Evolutionary conservation across 2,113 vertebrate genomes (phyloP), one percentile per base, ranked within the genome.

Genomic region (Zosterops pallidus): DNA sequence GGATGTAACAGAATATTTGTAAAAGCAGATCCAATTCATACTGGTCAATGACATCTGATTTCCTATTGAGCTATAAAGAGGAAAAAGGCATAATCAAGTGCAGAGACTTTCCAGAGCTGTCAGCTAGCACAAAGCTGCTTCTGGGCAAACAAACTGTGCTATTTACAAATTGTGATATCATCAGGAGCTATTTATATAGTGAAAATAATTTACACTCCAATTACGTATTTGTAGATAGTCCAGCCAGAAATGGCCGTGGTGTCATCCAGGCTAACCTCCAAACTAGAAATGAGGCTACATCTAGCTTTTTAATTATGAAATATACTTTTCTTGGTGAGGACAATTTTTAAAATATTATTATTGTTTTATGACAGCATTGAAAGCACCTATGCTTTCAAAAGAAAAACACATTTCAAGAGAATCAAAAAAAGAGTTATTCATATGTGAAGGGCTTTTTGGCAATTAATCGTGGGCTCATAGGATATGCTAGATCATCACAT

Each of bases 141-240:
- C 86, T 95, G 88, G 88, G 93, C 92, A 96, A 97, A 95, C 64
- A 94, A 92, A 92, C 88, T 86, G 65, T 18, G 3, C 90, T 97
- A 81, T 96, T 97, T 96, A 96, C 92, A 94, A 96, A 92, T 90
- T 93, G 83, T 96, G 95, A 96, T 96, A 96, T 97, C 95, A 95
- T 96, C 94, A 93, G 74, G 85, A 94, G 62, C 90, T 97, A 96
- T 96, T 96, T 96, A 96, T 97, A 84, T 78, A 90, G 83, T 39
- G 69, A 94, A 95, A 95, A 93, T 96, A 96, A 97, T 97, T 96
- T 97, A 96, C 83, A 89, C 85, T 97, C 90, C 92, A 94, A 95
- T 97, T 96, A 96, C 83, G 65, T 96, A 89, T 93, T 94, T 93
- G 76, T 89, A 75, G 89, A 86, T 82, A 74, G 74, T 69, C 46